Percentiles rank a stretch among this genome's conserved stretches.
Evolutionary conservation across 2,113 vertebrate genomes (phyloP).

Genomic region (Leptodactylus fuscus): DNA sequence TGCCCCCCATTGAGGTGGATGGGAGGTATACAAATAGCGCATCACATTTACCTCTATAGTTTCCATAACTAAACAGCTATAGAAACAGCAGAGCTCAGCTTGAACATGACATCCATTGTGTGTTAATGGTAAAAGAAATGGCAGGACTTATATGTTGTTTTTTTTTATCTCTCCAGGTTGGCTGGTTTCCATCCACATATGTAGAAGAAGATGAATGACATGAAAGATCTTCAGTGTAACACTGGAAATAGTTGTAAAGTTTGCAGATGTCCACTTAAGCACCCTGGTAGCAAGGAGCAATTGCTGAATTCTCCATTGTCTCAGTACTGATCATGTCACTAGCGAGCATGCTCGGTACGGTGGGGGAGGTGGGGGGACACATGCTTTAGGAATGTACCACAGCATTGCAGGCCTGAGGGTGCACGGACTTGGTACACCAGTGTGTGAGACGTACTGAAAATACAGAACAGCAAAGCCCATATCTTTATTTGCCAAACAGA

Average conservation of each 20-base stretch:
- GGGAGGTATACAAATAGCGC: too few species aligned
- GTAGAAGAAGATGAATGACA: slow-evolving; percentile 95
- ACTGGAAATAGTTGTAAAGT: neutral
- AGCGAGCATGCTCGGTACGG: neutral
- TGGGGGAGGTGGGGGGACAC: too few species aligned
- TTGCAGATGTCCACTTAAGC: neutral
- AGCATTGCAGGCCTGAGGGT: neutral
- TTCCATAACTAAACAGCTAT: too few species aligned
- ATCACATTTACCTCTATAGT: too few species aligned
- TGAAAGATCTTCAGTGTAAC: neutral
- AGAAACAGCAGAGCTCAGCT: too few species aligned
- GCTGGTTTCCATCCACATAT: slow-evolving; percentile 98
- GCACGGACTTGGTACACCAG: neutral
- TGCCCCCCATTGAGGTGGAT: too few species aligned
- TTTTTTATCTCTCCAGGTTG: slow-evolving; percentile 79
- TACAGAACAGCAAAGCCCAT: neutral
- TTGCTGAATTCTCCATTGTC: neutral
- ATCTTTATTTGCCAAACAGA: neutral
- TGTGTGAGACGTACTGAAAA: neutral
- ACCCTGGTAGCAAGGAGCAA: neutral
- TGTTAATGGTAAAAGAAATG: neutral
- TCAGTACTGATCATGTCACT: neutral
- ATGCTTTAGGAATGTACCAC: neutral
- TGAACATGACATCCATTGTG: neutral
- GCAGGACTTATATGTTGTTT: neutral